A percentile compares a stretch with the other conserved stretches of the same genome.
Conservation (phyloP, 2,888 invertebrate genomes). For the Camptogramma bilineatum region DNA sequence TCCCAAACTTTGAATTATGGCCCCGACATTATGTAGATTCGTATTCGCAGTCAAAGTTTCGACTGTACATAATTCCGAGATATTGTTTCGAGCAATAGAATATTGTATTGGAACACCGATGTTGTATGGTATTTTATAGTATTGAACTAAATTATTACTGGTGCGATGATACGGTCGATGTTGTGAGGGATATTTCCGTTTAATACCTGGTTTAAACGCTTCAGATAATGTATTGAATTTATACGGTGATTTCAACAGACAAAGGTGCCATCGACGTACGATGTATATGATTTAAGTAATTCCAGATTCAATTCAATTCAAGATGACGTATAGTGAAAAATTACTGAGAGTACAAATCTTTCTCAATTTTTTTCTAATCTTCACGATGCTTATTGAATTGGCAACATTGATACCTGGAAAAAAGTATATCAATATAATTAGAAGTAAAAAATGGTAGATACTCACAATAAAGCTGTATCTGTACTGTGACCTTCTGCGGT, state of each 20-base stretch:
- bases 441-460: constrained; percentile 49
- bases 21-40: constrained; percentile 20
- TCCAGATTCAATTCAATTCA: too few relatives aligned
- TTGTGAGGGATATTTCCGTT: background rate
- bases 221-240: too few relatives aligned
- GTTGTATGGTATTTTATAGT: background rate
- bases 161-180: background rate
- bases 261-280: too few relatives aligned
- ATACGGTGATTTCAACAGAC: too few relatives aligned
- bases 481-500: constrained; percentile 87
- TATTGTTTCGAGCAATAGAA: constrained; percentile 20
- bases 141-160: background rate
- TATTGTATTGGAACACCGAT: constrained; percentile 10
- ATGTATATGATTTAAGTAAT: too few relatives aligned
- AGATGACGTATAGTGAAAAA: too few relatives aligned
- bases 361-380: too few relatives aligned
- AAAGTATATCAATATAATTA: too few relatives aligned
- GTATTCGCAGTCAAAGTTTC: constrained; percentile 25
- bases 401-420: too few relatives aligned
- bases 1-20: constrained; percentile 33
- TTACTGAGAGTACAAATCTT: too few relatives aligned
- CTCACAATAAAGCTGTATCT: constrained; percentile 89
- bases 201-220: too few relatives aligned
- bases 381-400: too few relatives aligned
- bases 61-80: constrained; percentile 15